phyloP scores from a whole-genome alignment of 2,113 vertebrate genomes.

The Felis chaus region DNA sequence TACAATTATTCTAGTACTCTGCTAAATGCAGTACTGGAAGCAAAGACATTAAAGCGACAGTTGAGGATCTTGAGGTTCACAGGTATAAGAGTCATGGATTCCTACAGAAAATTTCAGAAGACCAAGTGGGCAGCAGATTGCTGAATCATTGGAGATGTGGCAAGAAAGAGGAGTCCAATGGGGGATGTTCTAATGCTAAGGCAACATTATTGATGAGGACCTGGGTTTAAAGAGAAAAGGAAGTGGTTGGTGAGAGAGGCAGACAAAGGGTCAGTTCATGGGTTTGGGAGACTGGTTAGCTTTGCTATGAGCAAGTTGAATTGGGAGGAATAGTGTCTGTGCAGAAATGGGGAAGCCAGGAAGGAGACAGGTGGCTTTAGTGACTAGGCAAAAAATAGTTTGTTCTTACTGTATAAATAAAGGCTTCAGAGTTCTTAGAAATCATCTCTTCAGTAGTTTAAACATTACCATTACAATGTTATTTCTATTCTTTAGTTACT shows the following conservation, averaged over 20 bases:
- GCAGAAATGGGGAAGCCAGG: neutral
- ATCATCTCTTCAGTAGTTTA: neutral
- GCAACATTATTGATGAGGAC: neutral
- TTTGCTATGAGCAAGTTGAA: neutral
- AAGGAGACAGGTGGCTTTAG: neutral
- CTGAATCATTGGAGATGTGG: neutral
- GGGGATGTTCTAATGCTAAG: no score
- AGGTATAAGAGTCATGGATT: neutral
- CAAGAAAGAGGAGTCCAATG: neutral
- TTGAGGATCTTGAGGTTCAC: neutral
- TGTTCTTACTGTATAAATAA: constrained; percentile 33
- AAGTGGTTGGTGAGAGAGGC: neutral
- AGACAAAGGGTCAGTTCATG: neutral
- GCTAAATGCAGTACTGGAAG: neutral
- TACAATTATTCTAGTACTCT: neutral
- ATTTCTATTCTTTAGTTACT: constrained; percentile 49
- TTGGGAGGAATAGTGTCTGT: neutral
- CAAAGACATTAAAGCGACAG: neutral
- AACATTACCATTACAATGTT: constrained; percentile 35
- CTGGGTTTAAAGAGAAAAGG: neutral
- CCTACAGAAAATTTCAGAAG: neutral
- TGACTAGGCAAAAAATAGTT: constrained; percentile 32
- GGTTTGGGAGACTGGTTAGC: neutral
- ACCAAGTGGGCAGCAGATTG: neutral
- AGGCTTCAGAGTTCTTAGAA: neutral